Percentiles rank a stretch among this genome's conserved stretches.
Evolutionary conservation across 2,797 vertebrate species (phyloP).

Genomic region (Gallinago nigripennis): DNA sequence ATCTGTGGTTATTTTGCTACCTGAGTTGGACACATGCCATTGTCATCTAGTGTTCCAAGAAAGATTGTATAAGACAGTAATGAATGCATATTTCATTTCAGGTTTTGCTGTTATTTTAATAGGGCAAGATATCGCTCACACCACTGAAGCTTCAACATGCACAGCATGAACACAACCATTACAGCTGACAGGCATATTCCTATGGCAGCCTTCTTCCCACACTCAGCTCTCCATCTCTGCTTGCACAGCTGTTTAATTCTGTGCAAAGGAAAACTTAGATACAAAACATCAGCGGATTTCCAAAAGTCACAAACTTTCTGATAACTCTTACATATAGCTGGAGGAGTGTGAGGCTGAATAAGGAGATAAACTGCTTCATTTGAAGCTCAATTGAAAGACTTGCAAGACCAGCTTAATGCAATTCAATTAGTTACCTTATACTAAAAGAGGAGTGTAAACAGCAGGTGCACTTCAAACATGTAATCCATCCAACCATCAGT

Average conservation of each 20-base stretch:
- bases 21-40: background rate
- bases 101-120: background rate
- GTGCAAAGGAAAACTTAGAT: background rate
- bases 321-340: background rate
- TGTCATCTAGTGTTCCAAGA: background rate
- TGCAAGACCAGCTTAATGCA: background rate
- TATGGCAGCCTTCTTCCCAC: background rate
- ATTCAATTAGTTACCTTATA: background rate
- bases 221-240: background rate
- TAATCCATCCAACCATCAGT: background rate
- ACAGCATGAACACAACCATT: background rate
- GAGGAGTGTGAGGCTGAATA: background rate
- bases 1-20: rapidly evolving
- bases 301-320: background rate
- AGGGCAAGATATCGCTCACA: background rate
- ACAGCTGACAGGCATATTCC: background rate
- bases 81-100: background rate
- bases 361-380: background rate
- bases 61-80: background rate
- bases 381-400: background rate
- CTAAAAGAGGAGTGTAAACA: background rate
- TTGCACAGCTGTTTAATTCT: background rate
- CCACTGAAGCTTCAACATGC: background rate
- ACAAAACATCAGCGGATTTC: background rate
- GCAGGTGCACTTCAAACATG: background rate